Percentiles rank a stretch among this genome's conserved stretches.
phyloP scores from a whole-genome alignment of 2,113 vertebrate species.

The Chamaetylas fuelleborni region DNA sequence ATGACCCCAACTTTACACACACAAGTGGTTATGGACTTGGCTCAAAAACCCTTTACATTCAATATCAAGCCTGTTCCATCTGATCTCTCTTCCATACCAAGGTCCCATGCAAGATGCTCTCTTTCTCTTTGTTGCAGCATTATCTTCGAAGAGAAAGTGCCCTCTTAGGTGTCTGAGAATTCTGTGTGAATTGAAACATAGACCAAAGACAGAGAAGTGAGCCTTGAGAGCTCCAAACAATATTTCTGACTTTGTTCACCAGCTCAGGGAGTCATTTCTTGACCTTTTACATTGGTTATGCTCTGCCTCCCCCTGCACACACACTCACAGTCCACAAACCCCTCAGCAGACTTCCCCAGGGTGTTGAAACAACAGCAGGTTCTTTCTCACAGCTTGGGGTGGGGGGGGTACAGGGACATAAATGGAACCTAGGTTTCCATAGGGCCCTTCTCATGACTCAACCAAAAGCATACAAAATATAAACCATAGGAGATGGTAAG shows the following conservation, averaged over 20 bases:
- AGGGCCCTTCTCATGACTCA: neutral
- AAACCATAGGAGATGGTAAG: neutral
- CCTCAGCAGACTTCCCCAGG: neutral
- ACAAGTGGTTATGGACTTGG: neutral
- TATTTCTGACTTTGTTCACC: neutral
- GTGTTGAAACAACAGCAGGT: neutral
- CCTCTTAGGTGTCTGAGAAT: neutral
- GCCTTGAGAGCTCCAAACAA: neutral
- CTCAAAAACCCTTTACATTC: neutral
- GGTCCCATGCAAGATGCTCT: neutral
- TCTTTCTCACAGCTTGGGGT: accelerated
- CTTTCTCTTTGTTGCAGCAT: neutral
- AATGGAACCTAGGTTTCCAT: neutral
- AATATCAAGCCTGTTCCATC: neutral
- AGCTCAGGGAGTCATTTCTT: neutral
- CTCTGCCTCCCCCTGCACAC: neutral
- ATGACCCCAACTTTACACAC: neutral
- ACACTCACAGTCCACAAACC: too few relatives aligned
- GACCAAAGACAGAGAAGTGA: neutral
- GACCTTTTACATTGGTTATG: neutral
- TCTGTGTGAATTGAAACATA: neutral
- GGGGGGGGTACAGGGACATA: neutral
- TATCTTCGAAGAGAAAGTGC: neutral
- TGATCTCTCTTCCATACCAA: neutral
- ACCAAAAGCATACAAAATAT: neutral